phyloP scores from a whole-genome alignment of 1,140 invertebrate species.

The Meloidogyne exigua region DNA sequence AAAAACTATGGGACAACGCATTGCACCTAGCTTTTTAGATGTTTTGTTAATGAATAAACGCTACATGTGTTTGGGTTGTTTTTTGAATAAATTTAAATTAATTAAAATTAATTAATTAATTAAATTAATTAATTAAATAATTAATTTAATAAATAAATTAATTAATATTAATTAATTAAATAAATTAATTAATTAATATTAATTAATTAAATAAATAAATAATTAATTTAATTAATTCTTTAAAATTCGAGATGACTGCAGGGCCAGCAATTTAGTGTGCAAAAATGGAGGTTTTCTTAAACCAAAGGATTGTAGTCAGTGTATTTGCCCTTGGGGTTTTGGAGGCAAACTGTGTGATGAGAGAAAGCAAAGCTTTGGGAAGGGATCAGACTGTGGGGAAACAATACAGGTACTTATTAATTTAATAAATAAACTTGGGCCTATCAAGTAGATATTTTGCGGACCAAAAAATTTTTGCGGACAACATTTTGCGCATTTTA shows the following conservation, averaged over 20 bases:
- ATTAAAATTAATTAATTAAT: not conserved
- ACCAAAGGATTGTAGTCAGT: conserved; percentile 28
- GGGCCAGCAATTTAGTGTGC: conserved; percentile 7
- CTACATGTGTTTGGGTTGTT: conserved; percentile 31
- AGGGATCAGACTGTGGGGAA: not conserved
- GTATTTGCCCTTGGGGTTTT: conserved; percentile 38
- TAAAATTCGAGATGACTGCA: conserved; percentile 17
- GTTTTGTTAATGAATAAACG: conserved; percentile 35
- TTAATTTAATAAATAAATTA: not conserved
- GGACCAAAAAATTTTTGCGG: too few species aligned
- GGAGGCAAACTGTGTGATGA: conserved; percentile 16
- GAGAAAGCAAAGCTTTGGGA: not conserved
- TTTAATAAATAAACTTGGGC: not conserved
- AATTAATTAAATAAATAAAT: not conserved
- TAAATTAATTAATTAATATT: too few species aligned
- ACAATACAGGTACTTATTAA: not conserved
- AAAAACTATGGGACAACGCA: conserved; percentile 37
- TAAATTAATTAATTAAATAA: not conserved
- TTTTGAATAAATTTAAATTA: too few species aligned
- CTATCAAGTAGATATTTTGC: too few species aligned
- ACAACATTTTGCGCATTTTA: too few species aligned
- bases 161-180: too few species aligned
- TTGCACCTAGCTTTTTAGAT: conserved; percentile 27
- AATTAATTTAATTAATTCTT: too few species aligned
- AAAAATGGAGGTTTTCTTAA: conserved; percentile 31